Evolutionary conservation across 2,113 vertebrate genomes (phyloP).

Genomic region (Oryzias woworae): DNA sequence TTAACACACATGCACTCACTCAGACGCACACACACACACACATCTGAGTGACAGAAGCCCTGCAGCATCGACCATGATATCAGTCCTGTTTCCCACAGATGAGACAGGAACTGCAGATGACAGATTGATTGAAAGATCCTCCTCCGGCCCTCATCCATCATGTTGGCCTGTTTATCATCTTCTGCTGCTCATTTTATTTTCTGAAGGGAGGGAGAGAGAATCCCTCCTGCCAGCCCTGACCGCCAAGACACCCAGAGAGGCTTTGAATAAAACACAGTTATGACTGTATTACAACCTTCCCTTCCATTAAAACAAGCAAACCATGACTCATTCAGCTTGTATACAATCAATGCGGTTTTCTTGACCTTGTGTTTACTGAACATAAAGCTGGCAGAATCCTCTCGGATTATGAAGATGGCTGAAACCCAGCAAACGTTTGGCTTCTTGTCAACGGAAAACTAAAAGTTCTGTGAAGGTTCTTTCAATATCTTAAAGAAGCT

Average conservation of each 20-base stretch:
- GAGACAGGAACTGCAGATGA: constrained; percentile 65
- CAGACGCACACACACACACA: neutral
- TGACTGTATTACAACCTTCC: neutral
- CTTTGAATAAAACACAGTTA: constrained; percentile 13
- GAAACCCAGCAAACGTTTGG: constrained; percentile 4
- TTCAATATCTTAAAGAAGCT: constrained; percentile 1
- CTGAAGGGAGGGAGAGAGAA: constrained; percentile 24
- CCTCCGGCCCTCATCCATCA: constrained; percentile 52
- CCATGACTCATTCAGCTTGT: neutral
- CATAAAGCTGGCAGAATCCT: neutral
- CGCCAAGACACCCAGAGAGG: constrained; percentile 22
- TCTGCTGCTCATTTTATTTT: constrained; percentile 36
- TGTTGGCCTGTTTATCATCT: constrained; percentile 45
- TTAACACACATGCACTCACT: neutral
- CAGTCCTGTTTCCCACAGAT: constrained; percentile 46
- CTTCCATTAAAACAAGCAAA: neutral
- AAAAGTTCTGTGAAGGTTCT: constrained; percentile 17
- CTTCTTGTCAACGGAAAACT: constrained; percentile 34
- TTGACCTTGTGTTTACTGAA: constrained; percentile 16
- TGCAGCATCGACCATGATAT: constrained; percentile 61
- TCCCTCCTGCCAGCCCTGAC: constrained; percentile 36
- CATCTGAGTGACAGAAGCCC: constrained; percentile 23
- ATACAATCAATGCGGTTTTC: constrained; percentile 8
- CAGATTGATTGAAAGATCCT: constrained; percentile 71
- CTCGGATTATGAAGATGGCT: neutral